These are phyloP conservation scores for Tachycineta bicolor DNA, from an alignment of 2,113 vertebrate species.

Conservation along the genomic window DNA sequence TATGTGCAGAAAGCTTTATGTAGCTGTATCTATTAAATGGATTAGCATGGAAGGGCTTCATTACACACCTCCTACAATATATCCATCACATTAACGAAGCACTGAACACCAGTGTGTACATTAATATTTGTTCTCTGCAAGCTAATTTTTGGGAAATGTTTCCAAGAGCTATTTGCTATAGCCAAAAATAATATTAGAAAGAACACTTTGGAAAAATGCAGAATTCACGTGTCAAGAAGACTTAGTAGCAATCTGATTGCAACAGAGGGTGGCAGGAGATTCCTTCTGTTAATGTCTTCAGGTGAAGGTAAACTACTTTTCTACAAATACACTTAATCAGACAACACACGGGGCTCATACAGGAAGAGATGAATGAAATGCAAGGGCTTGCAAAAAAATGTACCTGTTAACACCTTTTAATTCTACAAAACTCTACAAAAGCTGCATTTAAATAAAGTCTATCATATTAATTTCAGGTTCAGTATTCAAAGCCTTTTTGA, in stretches of 20 bases:
- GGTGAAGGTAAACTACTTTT: not conserved
- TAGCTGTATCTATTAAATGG: not conserved
- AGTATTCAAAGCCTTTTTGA: conserved; percentile 86
- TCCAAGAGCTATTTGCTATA: not conserved
- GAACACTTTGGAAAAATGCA: not conserved
- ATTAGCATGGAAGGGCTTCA: not conserved
- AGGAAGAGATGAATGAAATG: not conserved
- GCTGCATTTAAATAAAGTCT: not conserved
- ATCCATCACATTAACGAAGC: not conserved
- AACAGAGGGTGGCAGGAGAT: not conserved
- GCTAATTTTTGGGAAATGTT: not conserved
- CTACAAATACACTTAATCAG: not conserved
- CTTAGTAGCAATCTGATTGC: not conserved
- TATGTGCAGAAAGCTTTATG: not conserved
- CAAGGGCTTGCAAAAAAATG: not conserved
- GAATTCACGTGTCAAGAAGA: not conserved
- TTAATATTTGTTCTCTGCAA: not conserved
- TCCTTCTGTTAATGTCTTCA: not conserved
- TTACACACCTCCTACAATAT: not conserved
- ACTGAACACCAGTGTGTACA: not conserved
- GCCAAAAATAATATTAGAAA: not conserved
- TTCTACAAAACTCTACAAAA: not conserved
- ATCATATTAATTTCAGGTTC: conserved; percentile 80
- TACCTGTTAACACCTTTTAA: not conserved
- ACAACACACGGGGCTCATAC: not conserved